Percentiles rank a stretch among this genome's conserved stretches.
phyloP scores from a whole-genome alignment of 1,140 invertebrate genomes.

The Nomia melanderi region DNA sequence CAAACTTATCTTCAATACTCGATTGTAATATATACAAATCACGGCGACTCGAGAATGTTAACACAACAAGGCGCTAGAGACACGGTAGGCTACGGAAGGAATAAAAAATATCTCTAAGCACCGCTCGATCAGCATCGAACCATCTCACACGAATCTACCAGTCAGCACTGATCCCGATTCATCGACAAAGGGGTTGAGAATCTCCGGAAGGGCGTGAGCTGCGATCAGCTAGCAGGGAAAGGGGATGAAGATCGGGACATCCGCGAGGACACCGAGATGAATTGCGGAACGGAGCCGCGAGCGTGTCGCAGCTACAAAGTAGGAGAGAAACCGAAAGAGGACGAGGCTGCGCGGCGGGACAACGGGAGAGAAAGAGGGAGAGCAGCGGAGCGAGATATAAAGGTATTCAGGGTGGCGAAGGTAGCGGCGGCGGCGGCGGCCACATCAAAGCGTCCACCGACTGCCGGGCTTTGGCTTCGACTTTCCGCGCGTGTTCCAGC shows the following conservation, averaged over 20 bases:
- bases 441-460: slow-evolving; percentile 75
- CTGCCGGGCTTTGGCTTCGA: slow-evolving; percentile 67
- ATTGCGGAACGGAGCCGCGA: slow-evolving; percentile 45
- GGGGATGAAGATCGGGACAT: slow-evolving; percentile 35
- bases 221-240: slow-evolving; percentile 1
- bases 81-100: too few relatives aligned
- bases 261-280: slow-evolving; percentile 38
- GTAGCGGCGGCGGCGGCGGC: slow-evolving; percentile 67
- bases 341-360: background rate
- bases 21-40: too few relatives aligned
- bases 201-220: background rate
- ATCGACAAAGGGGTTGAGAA: too few relatives aligned
- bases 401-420: slow-evolving; percentile 74
- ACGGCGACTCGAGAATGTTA: too few relatives aligned
- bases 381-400: slow-evolving; percentile 55
- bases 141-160: too few relatives aligned
- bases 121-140: too few relatives aligned
- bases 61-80: too few relatives aligned
- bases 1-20: too few relatives aligned
- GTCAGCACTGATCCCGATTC: too few relatives aligned
- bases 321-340: slow-evolving; percentile 20
- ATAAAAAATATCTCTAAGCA: too few relatives aligned
- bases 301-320: slow-evolving; percentile 25
- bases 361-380: slow-evolving; percentile 43
- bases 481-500: slow-evolving; percentile 54